These are phyloP conservation scores for Spilogale gracilis DNA, from an alignment of 2,113 vertebrate species.

Conservation along the genomic window DNA sequence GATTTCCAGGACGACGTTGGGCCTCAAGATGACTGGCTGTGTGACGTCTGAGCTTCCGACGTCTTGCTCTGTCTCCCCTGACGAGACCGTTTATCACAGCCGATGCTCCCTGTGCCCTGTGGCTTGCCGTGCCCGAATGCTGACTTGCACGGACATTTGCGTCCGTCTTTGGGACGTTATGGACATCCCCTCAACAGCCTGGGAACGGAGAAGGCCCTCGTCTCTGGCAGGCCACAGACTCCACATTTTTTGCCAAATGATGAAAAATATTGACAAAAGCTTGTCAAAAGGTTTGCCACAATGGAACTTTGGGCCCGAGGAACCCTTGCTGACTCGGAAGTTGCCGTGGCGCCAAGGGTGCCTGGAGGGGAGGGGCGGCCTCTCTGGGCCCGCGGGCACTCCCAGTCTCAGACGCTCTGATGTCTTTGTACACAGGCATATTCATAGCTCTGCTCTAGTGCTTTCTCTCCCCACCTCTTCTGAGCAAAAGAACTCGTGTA, in stretches of 20 bases:
- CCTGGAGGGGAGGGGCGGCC: neutral
- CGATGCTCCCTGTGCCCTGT: too few species aligned
- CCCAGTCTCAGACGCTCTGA: neutral
- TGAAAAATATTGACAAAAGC: neutral
- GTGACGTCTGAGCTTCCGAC: rapidly evolving
- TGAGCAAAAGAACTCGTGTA: neutral
- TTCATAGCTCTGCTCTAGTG: neutral
- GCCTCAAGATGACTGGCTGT: too few species aligned
- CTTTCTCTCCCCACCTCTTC: neutral
- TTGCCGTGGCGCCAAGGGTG: neutral
- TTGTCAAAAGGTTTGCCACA: neutral
- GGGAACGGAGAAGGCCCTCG: neutral
- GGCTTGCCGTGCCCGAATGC: neutral
- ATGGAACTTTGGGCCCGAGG: neutral
- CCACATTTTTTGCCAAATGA: neutral
- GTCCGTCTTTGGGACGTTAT: neutral
- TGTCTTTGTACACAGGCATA: neutral
- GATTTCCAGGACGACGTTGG: rapidly evolving
- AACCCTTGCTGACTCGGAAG: neutral
- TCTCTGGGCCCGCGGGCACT: neutral
- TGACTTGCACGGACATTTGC: neutral
- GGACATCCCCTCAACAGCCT: neutral
- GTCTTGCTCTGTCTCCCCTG: neutral
- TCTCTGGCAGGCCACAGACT: neutral
- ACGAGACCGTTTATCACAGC: rapidly evolving